These are phyloP conservation scores for Drosophila paulistorum DNA, from an alignment of 1,140 invertebrate species.

Conservation along the genomic window DNA sequence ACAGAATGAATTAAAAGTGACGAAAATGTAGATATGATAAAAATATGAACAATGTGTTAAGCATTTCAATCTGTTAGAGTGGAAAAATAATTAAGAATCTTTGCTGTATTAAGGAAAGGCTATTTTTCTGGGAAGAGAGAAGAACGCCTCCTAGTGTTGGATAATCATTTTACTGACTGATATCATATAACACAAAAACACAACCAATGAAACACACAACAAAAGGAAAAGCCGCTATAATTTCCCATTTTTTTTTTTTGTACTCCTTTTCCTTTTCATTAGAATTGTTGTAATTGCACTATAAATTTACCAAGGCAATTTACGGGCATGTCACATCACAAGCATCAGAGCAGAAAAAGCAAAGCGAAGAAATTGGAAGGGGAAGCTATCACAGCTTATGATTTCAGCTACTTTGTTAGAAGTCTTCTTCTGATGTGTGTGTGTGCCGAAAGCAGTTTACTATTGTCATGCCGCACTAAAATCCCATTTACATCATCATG, in stretches of 20 bases:
- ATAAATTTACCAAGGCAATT: conserved; percentile 76
- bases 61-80: no score
- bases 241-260: neutral
- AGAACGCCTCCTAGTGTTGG: no score
- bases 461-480: conserved; percentile 79
- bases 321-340: conserved; percentile 64
- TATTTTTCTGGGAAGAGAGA: no score
- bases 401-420: conserved; percentile 62
- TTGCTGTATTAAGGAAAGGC: no score
- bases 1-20: neutral
- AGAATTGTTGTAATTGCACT: conserved; percentile 73
- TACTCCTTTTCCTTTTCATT: conserved; percentile 50
- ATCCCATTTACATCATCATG: conserved; percentile 80
- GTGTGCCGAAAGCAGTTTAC: conserved; percentile 61
- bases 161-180: no score
- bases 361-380: conserved; percentile 29
- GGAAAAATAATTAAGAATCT: no score
- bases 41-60: no score
- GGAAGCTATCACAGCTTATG: conserved; percentile 73
- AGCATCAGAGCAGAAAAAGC: conserved; percentile 37
- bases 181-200: no score
- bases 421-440: conserved; percentile 29
- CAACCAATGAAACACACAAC: no score
- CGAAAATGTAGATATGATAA: no score
- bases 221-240: no score